These are phyloP conservation scores for Callorhinus ursinus DNA, from an alignment of 2,113 vertebrate genomes.

Conservation along the genomic window DNA sequence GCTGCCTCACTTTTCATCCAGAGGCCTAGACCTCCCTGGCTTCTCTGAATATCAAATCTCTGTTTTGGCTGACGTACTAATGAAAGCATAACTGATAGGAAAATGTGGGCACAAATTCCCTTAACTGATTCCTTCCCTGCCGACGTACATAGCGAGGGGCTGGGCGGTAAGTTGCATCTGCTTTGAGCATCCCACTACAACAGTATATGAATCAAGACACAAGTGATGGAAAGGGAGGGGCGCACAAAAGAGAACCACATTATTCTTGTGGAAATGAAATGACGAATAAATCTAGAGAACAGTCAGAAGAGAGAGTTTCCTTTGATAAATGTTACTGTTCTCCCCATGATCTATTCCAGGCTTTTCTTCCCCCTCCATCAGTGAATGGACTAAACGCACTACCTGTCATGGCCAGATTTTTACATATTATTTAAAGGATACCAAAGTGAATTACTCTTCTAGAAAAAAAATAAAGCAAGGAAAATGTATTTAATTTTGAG, in stretches of 20 bases:
- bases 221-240: conserved; percentile 47
- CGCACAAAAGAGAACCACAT: conserved; percentile 9
- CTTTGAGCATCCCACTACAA: conserved; percentile 40
- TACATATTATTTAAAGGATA: conserved; percentile 80
- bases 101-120: not conserved
- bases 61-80: not conserved
- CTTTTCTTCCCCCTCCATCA: conserved; percentile 23
- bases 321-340: conserved; percentile 70
- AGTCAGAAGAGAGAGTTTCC: conserved; percentile 69
- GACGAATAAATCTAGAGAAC: conserved; percentile 64
- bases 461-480: conserved; percentile 53
- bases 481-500: conserved; percentile 67
- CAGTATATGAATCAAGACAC: conserved; percentile 64
- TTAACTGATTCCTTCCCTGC: not conserved
- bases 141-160: not conserved
- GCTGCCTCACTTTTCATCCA: not conserved
- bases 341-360: conserved; percentile 68
- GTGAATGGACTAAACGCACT: conserved; percentile 60
- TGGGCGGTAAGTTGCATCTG: conserved; percentile 55
- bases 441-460: conserved; percentile 78
- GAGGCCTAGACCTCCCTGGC: not conserved
- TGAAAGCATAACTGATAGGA: conserved; percentile 2
- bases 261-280: conserved; percentile 64
- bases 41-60: not conserved
- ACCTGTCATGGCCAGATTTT: conserved; percentile 77